Evolutionary conservation across 2,888 invertebrate species (phyloP).

Genomic region (Drosophila algonquin): DNA sequence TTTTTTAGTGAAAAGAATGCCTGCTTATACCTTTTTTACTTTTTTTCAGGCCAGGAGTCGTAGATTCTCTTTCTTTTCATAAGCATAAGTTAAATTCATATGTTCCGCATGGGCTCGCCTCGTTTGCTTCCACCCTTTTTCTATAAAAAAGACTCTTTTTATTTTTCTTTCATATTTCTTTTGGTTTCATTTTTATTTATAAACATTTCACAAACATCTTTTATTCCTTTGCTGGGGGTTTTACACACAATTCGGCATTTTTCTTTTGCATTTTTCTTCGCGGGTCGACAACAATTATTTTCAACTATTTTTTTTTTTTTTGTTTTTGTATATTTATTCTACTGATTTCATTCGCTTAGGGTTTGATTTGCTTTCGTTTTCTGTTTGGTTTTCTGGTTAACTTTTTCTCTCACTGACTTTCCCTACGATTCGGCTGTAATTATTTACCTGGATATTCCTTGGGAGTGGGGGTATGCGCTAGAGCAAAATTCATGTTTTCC

Average conservation of each 20-base stretch:
- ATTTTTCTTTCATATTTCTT: slow-evolving; percentile 34
- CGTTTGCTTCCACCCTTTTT: slow-evolving; percentile 37
- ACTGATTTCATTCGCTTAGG: slow-evolving; percentile 59
- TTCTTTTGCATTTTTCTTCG: slow-evolving; percentile 44
- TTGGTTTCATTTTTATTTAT: slow-evolving; percentile 63
- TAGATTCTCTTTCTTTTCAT: too few relatives aligned
- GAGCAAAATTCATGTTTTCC: slow-evolving; percentile 47
- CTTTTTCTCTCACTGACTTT: slow-evolving; percentile 33
- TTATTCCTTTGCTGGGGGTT: slow-evolving; percentile 47
- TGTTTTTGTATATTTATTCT: slow-evolving; percentile 71
- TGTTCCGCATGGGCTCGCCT: neutral
- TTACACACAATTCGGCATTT: slow-evolving; percentile 58
- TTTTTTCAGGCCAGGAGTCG: too few relatives aligned
- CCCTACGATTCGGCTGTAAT: slow-evolving; percentile 20
- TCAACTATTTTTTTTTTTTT: slow-evolving; percentile 71
- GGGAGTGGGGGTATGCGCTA: slow-evolving; percentile 34
- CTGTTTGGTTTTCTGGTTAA: slow-evolving; percentile 47
- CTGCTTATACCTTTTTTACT: too few relatives aligned
- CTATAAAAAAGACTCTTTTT: slow-evolving; percentile 50
- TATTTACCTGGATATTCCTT: slow-evolving; percentile 38
- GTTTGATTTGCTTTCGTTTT: slow-evolving; percentile 20
- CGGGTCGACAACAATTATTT: slow-evolving; percentile 75
- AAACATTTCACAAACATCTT: slow-evolving; percentile 75
- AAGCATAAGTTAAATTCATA: too few relatives aligned
- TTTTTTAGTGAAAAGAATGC: too few relatives aligned